These are phyloP conservation scores for Macropis europaea DNA, from an alignment of 2,888 invertebrate species.

Conservation along the genomic window DNA sequence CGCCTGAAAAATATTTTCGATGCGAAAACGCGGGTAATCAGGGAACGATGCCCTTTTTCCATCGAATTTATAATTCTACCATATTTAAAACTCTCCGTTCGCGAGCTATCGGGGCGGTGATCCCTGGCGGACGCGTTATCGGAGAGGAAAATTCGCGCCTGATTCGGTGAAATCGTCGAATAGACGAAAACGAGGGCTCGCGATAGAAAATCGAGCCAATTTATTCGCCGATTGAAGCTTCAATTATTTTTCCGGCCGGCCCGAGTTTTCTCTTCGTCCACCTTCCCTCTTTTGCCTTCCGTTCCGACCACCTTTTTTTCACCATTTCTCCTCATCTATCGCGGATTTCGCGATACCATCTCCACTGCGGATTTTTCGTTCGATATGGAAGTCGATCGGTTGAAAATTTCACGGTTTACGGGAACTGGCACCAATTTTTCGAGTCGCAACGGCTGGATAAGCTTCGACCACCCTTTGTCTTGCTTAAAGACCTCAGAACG, in stretches of 20 bases:
- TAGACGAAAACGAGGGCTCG: slow-evolving; percentile 21
- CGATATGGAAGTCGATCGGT: slow-evolving; percentile 34
- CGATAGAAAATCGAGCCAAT: slow-evolving; percentile 66
- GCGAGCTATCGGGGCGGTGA: too few species aligned
- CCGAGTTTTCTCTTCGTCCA: slow-evolving; percentile 44
- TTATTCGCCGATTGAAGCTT: slow-evolving; percentile 68
- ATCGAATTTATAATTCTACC: too few species aligned
- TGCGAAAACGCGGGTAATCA: not conserved
- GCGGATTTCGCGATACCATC: slow-evolving; percentile 18
- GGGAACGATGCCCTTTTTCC: too few species aligned
- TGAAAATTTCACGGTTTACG: slow-evolving; percentile 23
- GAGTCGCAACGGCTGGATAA: not conserved
- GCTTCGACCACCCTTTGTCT: too few species aligned
- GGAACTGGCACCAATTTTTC: not conserved
- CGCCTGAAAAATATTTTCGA: slow-evolving; percentile 24
- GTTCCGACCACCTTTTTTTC: not conserved
- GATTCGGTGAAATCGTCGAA: slow-evolving; percentile 59
- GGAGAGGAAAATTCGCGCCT: slow-evolving; percentile 17
- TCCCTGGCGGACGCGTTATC: not conserved
- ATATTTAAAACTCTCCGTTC: too few species aligned
- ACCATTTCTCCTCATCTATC: slow-evolving; percentile 28
- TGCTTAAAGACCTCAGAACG: too few species aligned
- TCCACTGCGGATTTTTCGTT: slow-evolving; percentile 31
- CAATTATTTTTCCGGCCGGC: slow-evolving; percentile 61
- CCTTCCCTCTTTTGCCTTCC: slow-evolving; percentile 18